Evolutionary conservation across 2,797 vertebrate genomes (phyloP), one percentile per base, ranked within the genome.

Genomic region (Falco concolor): DNA sequence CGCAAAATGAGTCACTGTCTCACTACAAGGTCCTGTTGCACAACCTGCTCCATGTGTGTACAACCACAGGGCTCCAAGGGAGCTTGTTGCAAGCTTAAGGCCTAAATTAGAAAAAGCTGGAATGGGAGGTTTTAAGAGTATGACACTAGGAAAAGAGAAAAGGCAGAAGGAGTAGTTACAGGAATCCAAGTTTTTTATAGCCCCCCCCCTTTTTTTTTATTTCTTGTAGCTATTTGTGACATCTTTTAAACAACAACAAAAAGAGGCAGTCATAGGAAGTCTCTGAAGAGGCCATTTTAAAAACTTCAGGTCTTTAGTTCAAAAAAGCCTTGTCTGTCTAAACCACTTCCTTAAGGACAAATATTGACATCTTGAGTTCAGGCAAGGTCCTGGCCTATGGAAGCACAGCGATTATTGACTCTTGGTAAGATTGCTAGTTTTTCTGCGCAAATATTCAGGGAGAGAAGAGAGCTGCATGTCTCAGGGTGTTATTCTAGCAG

Each of bases 131-230:
- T 38, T 10, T 70, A 30, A 40, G 36, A 34, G 28, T 3, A 2
- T 42, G 57, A 36, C 2, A 1, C 5, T 34, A 1, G 22, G 52
- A 30, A 40, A 68, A 64, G 21, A 52, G 23, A 32, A 84, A 63
- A 52, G 30, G 47, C 8, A 50, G 19, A 70, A 70, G 36, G 4
- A n/a, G 49, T 23, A 54, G 49, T 27, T 70, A 49, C 5, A 45
- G 49, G 27, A 80, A n/a, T 63, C 1, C 2, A 22, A 5, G 5
- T 13, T 16, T 38, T n/a, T 32, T 14, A 11, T 14, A 6, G 1
- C 3, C 40, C 10, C 8, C 13, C 3, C 6, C 6, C 3, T 21
- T 72, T 25, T 12, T 4, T 21, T 72, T 25, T 12, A 11, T 30
- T 80, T 70, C 11, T 52, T 86, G 53, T 60, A 75, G 17, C n/a